Base-by-base conservation (phyloP, 2,797 vertebrate genomes). In the Corythornis leucogaster region DNA sequence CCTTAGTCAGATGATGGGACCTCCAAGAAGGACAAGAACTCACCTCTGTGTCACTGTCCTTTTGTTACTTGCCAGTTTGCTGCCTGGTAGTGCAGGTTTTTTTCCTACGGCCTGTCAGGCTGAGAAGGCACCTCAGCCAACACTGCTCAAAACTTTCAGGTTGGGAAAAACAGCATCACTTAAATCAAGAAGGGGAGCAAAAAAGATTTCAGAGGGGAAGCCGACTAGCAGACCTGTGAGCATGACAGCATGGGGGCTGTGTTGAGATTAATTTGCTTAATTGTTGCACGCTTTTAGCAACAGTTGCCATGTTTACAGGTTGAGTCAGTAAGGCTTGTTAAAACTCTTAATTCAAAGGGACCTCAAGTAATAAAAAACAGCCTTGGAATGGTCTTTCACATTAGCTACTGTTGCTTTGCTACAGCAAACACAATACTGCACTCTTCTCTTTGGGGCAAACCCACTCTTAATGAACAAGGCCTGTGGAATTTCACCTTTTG, bases 241-340 rank as follows among this genome's bases (percentile, higher is more conserved):
- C 50, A 12, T 2, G 12, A 25, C 85, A 42, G 80, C 45, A 3
- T 9, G 87, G 6, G 6, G 71, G 50, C 64, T 64, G 69, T 8
- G 1, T 74, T 11, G 79, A 54, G 89, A 89, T 94, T 95, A 94
- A 96, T 96, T 96, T 84, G 90, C 79, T 88, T 96, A 96, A 96
- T 96, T 95, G 82, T 15, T 93, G 77, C 87, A 73, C n/a, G 30
- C 94, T 94, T 94, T 87, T 95, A 96, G 95, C 94, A 96, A 94
- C 94, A 82, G 94, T 96, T 94, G 70, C 96, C 85, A 75, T 92
- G 95, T 94, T 95, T 94, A 85, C 79, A 9, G 30, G 71, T 25
- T 89, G 90, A 96, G 89, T 94, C 94, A 96, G 80, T 77, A 85
- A 69, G 26, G 88, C 90, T 92, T 64, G 74, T 91, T 70, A 81